Evolutionary conservation across 64 coral and sea anemone species (phyloP).

Genomic region (Stichodactyla helianthus): DNA sequence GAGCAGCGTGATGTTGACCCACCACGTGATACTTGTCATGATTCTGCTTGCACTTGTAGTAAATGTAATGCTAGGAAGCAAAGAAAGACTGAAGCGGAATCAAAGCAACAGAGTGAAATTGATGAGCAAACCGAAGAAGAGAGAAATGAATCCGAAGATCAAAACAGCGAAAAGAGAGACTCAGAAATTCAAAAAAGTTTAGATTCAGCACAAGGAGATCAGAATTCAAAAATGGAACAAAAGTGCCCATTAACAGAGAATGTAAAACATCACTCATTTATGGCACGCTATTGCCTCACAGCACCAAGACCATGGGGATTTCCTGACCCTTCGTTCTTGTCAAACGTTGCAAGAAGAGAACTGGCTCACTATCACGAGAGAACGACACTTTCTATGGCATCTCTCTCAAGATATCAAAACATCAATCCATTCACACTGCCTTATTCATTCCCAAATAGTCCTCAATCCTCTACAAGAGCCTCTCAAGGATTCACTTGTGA

Average conservation of each 20-base stretch:
- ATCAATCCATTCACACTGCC: neutral
- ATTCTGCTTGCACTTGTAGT: neutral
- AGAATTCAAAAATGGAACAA: neutral
- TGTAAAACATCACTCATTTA: neutral
- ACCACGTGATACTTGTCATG: neutral
- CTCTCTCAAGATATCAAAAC: neutral
- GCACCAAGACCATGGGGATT: neutral
- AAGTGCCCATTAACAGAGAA: neutral
- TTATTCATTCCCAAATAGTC: neutral
- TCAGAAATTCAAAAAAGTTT: neutral
- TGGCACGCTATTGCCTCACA: neutral
- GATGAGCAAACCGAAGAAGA: neutral
- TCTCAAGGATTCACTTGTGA: slow-evolving; percentile 84
- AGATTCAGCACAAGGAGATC: neutral
- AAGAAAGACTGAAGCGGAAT: neutral
- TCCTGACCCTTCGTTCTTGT: neutral
- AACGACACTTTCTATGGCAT: neutral
- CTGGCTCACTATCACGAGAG: neutral
- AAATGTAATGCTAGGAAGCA: neutral
- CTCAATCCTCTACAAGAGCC: neutral
- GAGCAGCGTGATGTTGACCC: neutral
- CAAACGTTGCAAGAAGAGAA: neutral
- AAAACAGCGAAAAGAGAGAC: neutral
- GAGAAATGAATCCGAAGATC: neutral
- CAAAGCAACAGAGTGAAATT: neutral